Evolutionary conservation across 2,797 vertebrate genomes (phyloP), one percentile per base, ranked within the genome.

Genomic region (Platyrinchus mystaceus): DNA sequence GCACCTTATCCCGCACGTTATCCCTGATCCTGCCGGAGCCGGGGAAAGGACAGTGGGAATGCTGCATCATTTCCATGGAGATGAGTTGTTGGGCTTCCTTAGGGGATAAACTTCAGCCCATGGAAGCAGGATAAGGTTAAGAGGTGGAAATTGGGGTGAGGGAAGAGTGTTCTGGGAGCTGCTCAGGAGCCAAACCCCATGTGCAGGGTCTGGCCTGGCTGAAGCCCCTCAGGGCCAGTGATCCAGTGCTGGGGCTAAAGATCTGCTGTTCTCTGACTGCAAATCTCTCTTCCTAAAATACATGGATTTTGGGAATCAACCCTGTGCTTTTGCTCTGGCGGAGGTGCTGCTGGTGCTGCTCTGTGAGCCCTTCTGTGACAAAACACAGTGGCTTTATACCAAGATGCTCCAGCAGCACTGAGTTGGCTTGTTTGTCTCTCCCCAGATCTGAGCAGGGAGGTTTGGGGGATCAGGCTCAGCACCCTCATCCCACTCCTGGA

Each of bases 391-490:
- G 22, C 41, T 55, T 41, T 13, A 19, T 28, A 14, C 13, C 18
- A 27, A 14, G 36, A 20, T 23, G 47, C 52, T 47, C 30, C 1
- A 0, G 0, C 4, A 19, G 32, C 6, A 6, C 16, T 0, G 1
- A 5, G 26, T 1, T 9, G 28, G 27, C 2, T 32, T 23, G 36
- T 17, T 34, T 47, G 43, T n/a, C 23, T 46, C 58, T 34, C 67
- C 39, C 76, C 34, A 18, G 32, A 60, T 22, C 41, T 1, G 3
- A 50, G 75, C 37, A 50, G 66, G 10, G 4, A 37, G 37, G 9
- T 32, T 41, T 30, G 52, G 47, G 14, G 77, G 23, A 12, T 24
- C 32, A 3, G 34, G 71, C 27, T 46, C n/a, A 26, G 39, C 53
- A 30, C 22, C 77, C 26, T 81, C 56, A 10, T 37, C 46, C 46